These are phyloP conservation scores for Saguinus midas DNA, from an alignment of 2,113 vertebrate species.

Conservation along the genomic window DNA sequence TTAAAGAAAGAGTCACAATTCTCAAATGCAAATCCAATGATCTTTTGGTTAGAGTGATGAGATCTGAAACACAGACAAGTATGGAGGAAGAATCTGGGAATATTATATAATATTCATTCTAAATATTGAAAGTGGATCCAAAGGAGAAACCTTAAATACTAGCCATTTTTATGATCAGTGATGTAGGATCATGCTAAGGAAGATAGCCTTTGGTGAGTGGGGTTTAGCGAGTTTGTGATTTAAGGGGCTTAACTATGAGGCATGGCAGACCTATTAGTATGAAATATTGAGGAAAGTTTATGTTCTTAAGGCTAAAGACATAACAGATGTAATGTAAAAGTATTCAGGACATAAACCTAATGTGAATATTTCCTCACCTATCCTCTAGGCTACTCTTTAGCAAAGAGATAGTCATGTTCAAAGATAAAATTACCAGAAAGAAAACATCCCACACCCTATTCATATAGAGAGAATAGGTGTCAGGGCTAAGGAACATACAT, in stretches of 20 bases:
- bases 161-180: background rate
- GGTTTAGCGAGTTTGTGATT: background rate
- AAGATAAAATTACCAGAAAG: slow-evolving; percentile 24
- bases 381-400: background rate
- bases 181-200: background rate
- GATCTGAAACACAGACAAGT: background rate
- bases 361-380: background rate
- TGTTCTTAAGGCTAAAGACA: background rate
- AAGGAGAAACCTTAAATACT: background rate
- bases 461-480: background rate
- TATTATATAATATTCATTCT: background rate
- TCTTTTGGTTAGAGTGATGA: slow-evolving; percentile 59
- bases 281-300: background rate
- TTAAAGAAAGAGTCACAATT: slow-evolving; percentile 55
- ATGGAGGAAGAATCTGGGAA: background rate
- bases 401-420: background rate
- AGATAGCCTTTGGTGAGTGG: background rate
- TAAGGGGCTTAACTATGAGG: background rate
- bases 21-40: slow-evolving; percentile 58
- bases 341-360: background rate
- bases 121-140: background rate
- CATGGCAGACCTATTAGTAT: background rate
- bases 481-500: background rate
- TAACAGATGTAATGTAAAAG: background rate
- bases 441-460: background rate